These are phyloP conservation scores for Dasysyrphus albostriatus DNA, from an alignment of 2,888 invertebrate genomes.

Conservation along the genomic window DNA sequence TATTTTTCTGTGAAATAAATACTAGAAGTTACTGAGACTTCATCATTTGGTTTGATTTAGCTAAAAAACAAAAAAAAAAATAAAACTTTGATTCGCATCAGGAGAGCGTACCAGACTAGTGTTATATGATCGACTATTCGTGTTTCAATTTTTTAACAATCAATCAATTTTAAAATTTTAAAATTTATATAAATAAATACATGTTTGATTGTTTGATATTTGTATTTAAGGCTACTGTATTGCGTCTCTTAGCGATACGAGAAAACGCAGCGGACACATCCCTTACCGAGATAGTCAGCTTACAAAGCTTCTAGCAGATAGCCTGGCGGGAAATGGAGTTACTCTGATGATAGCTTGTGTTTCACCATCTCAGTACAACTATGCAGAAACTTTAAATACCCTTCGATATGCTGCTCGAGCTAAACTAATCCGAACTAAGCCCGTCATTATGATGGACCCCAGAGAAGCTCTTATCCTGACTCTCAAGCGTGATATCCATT, in stretches of 20 bases:
- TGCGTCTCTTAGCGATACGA: conserved; percentile 93
- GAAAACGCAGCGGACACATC: conserved; percentile 92
- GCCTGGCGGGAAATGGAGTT: conserved; percentile 96
- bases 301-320: conserved; percentile 96
- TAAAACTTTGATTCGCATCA: too few species aligned
- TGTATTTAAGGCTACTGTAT: conserved; percentile 93
- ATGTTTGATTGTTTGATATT: neutral
- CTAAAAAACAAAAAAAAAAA: too few species aligned
- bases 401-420: conserved; percentile 96
- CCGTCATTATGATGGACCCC: conserved; percentile 97
- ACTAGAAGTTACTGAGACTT: too few species aligned
- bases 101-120: too few species aligned
- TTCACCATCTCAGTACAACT: conserved; percentile 94
- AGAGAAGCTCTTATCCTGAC: conserved; percentile 95
- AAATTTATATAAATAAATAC: neutral
- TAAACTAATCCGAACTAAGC: conserved; percentile 96
- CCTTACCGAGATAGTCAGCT: conserved; percentile 97
- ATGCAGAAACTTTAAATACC: conserved; percentile 95
- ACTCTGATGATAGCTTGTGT: conserved; percentile 98
- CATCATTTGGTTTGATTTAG: too few species aligned
- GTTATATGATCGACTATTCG: too few species aligned
- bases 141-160: too few species aligned
- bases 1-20: too few species aligned
- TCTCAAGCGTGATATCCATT: conserved; percentile 93
- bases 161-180: neutral